Percentiles rank a stretch among this genome's conserved stretches.
Evolutionary conservation across 1,140 invertebrate species (phyloP).

Genomic region (Orussus abietinus): DNA sequence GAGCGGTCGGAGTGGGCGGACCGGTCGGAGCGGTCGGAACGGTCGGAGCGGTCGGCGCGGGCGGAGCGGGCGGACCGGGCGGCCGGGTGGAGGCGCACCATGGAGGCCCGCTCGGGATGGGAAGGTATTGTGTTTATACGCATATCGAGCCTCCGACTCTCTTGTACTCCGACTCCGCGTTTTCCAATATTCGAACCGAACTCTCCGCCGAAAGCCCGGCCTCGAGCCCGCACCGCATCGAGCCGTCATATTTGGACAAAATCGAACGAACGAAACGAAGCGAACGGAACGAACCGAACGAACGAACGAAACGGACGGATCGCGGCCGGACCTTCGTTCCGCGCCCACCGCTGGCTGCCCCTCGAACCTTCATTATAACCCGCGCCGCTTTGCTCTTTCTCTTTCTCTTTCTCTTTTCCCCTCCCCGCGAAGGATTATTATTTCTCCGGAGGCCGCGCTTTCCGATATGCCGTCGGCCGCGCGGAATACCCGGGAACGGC

Average conservation of each 20-base stretch:
- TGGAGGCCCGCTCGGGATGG: no score
- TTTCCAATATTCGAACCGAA: constrained; percentile 45
- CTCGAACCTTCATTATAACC: constrained; percentile 44
- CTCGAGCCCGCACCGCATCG: constrained; percentile 17
- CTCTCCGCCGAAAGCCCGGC: constrained; percentile 27
- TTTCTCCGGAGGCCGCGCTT: constrained; percentile 31
- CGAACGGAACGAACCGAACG: no score
- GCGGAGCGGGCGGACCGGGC: no score
- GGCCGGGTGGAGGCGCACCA: no score
- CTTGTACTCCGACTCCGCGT: constrained; percentile 33
- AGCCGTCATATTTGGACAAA: constrained; percentile 44
- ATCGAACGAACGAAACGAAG: constrained; percentile 37
- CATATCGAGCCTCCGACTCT: constrained; percentile 32
- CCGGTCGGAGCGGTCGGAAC: background rate
- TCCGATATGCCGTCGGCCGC: no score
- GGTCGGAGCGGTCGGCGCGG: no score
- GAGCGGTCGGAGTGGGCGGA: background rate
- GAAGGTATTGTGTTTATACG: constrained; percentile 43
- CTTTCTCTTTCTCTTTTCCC: constrained; percentile 13
- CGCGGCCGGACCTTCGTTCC: no score
- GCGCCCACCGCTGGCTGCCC: no score
- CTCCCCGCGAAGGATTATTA: constrained; percentile 20
- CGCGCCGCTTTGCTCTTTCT: constrained; percentile 8
- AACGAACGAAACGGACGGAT: no score
- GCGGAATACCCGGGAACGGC: background rate